A percentile compares a stretch with the other conserved stretches of the same genome.
Evolutionary conservation across 2,797 vertebrate genomes (phyloP).

Genomic region (Clamator glandarius): DNA sequence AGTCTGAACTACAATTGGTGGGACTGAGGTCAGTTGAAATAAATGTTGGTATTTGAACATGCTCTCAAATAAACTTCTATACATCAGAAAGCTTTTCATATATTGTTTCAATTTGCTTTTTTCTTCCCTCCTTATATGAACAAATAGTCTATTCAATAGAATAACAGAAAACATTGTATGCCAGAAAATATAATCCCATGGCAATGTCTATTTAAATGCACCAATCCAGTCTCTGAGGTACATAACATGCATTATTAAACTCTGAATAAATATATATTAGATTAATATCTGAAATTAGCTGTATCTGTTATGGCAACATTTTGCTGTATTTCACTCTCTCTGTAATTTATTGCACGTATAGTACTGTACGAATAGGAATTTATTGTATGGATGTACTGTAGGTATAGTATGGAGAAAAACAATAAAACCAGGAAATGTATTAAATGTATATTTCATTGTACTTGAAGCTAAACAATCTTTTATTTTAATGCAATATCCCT

Average conservation of each 20-base stretch:
- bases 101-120: not conserved
- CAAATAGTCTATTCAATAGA: not conserved
- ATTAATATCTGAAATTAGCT: conserved; percentile 28
- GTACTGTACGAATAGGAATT: too few species aligned
- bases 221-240: not conserved
- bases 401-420: too few species aligned
- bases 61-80: not conserved
- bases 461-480: not conserved
- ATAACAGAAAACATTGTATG: not conserved
- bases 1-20: not conserved
- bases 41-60: not conserved
- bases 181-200: not conserved
- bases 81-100: not conserved
- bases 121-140: not conserved
- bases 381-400: too few species aligned
- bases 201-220: not conserved
- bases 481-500: not conserved
- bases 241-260: conserved; percentile 20
- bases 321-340: not conserved
- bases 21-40: not conserved
- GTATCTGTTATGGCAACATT: not conserved
- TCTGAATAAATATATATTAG: not conserved
- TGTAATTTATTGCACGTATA: not conserved
- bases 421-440: not conserved
- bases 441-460: conserved; percentile 12